A percentile compares a stretch with the other conserved stretches of the same genome.
Evolutionary conservation across 2,797 vertebrate genomes (phyloP).

Genomic region (Centropyge bicolor): DNA sequence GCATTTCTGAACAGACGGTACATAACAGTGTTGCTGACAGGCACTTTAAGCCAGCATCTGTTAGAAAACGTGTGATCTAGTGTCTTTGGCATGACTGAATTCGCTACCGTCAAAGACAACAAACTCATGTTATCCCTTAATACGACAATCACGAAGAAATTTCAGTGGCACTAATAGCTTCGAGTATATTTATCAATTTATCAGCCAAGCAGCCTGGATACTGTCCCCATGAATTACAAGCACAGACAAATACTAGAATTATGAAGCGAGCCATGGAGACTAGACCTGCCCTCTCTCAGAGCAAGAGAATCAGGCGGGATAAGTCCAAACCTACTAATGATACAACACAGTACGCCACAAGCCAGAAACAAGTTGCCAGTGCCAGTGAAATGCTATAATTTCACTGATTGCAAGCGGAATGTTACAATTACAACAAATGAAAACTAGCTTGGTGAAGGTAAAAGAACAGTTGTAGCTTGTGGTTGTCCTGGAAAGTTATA

Average conservation of each 20-base stretch:
- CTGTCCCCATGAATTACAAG: conserved; percentile 33
- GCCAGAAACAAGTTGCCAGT: conserved; percentile 11
- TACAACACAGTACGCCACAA: conserved; percentile 15
- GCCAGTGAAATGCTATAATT: conserved; percentile 15
- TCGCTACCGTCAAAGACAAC: conserved; percentile 64
- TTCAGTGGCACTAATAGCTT: conserved; percentile 48
- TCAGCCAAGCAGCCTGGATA: conserved; percentile 48
- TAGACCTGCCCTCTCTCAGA: conserved; percentile 21
- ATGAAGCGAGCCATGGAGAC: conserved; percentile 12
- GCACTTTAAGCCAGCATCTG: conserved; percentile 81
- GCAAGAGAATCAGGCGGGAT: conserved; percentile 11
- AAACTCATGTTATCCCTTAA: conserved; percentile 52
- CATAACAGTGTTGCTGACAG: conserved; percentile 76
- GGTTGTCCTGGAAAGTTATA: neutral
- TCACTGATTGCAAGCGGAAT: conserved; percentile 14
- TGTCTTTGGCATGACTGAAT: conserved; percentile 77
- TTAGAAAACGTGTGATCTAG: conserved; percentile 74
- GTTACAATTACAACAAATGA: neutral
- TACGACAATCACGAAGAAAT: conserved; percentile 57
- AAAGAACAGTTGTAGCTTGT: neutral
- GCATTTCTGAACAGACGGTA: conserved; percentile 79
- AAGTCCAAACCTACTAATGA: conserved; percentile 35
- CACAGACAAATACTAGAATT: conserved; percentile 29
- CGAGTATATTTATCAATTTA: conserved; percentile 34
- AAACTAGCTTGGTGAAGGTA: neutral